A percentile compares a stretch with the other conserved stretches of the same genome.
These are phyloP conservation scores for Drosophila siamana DNA, from an alignment of 2,888 invertebrate genomes.

Conservation along the genomic window DNA sequence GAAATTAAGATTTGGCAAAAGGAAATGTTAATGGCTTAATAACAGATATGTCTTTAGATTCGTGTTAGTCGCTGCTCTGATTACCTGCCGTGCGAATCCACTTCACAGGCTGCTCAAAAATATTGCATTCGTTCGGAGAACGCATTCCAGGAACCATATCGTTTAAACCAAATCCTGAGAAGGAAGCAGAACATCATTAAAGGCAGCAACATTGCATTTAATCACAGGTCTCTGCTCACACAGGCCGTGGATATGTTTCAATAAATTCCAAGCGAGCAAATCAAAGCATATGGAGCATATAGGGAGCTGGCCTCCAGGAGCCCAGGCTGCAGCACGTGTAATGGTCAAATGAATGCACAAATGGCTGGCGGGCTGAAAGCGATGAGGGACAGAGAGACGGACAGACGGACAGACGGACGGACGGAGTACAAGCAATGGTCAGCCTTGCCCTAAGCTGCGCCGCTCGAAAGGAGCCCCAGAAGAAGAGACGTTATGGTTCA, in stretches of 20 bases:
- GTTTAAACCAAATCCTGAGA: constrained; percentile 45
- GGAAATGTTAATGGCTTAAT: constrained; percentile 32
- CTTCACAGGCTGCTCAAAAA: constrained; percentile 13
- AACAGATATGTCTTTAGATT: constrained; percentile 20
- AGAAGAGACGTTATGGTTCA: constrained; percentile 77
- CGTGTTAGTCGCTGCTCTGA: constrained; percentile 1
- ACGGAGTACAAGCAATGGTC: constrained; percentile 8
- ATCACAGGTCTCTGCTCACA: constrained; percentile 68
- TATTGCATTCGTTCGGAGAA: constrained; percentile 39
- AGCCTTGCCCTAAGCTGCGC: constrained; percentile 74
- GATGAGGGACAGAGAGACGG: too few relatives aligned
- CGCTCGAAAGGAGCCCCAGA: constrained; percentile 34
- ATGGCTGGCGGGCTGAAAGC: constrained; percentile 66
- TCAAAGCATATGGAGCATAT: constrained; percentile 55
- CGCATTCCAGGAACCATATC: constrained; percentile 71
- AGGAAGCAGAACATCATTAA: constrained; percentile 63
- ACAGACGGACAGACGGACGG: neutral
- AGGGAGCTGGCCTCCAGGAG: constrained; percentile 2
- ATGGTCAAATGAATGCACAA: constrained; percentile 73
- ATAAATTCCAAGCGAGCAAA: constrained; percentile 72
- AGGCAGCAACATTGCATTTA: constrained; percentile 64
- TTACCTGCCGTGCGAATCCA: constrained; percentile 5
- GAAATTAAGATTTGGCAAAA: too few relatives aligned
- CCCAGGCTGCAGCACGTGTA: constrained; percentile 58
- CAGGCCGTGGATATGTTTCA: constrained; percentile 71